Evolutionary conservation across 2,797 vertebrate genomes (phyloP), one percentile per base, ranked within the genome.

Genomic region (Helarctos malayanus): DNA sequence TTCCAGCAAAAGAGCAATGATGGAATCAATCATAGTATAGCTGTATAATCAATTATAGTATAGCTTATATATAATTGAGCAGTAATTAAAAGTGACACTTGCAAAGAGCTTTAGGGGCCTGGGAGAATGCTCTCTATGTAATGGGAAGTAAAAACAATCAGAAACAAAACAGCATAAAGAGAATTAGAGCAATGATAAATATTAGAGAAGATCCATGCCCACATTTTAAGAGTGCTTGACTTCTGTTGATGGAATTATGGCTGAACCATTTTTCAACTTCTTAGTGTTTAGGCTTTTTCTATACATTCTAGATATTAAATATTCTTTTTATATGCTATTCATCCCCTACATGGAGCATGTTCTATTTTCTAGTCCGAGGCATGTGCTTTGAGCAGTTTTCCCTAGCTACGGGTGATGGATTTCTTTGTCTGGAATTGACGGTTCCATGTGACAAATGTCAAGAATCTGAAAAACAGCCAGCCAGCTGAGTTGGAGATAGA

Each of bases 391-490:
- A 91, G 61, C n/a, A 52, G 56, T 91, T 56, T 80, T 75, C 59
- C 63, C 38, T 54, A 35, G 63, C 32, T 9, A 13, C 11, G 25
- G 7, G 5, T 89, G 76, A 97, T 94, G 41, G 52, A 95, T 94
- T 95, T 95, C 61, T 79, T 3, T 89, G 84, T 96, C 92, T 95
- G 61, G 6, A 57, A 83, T 79, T 56, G 59, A 47, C 7, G 52
- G 59, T 15, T 94, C 29, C 61, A 29, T 54, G 81, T 96, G 92
- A 97, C 78, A 93, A 96, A 95, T 96, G 81, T 12, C 63, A 94
- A 15, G 27, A 83, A 41, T 73, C 21, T 86, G 65, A 95, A 84
- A 87, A 94, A 59, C 12, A 65, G 68, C 49, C 49, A 54, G 45
- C 57, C 59, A 54, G 38, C 76, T 79, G 49, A 76, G 56, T 41